These are phyloP conservation scores for Zaprionus bogoriensis DNA, from an alignment of 2,888 invertebrate genomes.

Conservation along the genomic window DNA sequence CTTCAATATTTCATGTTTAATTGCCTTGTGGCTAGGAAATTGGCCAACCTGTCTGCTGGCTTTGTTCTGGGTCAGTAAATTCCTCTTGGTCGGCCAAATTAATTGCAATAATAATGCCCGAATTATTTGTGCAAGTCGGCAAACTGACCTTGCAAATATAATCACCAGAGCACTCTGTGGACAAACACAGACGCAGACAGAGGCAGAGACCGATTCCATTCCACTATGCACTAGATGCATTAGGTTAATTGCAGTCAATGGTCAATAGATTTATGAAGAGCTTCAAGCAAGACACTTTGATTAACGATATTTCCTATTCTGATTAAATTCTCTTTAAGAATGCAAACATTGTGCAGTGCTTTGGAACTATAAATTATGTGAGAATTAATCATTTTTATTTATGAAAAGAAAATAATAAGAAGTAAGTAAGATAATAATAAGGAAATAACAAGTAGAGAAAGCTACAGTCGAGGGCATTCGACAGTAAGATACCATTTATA, in stretches of 20 bases:
- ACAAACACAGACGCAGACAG: conserved; percentile 21
- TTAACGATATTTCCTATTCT: no score
- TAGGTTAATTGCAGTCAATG: neutral
- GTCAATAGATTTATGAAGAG: no score
- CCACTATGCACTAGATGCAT: neutral
- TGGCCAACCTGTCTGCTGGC: conserved; percentile 5
- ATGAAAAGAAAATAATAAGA: no score
- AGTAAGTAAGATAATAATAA: no score
- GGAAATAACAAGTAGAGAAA: no score
- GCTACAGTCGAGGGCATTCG: no score
- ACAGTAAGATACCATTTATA: no score
- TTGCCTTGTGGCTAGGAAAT: conserved; percentile 34
- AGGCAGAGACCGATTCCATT: conserved; percentile 1
- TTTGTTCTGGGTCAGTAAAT: conserved; percentile 28
- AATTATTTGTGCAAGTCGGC: conserved; percentile 37
- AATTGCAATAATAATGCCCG: conserved; percentile 60
- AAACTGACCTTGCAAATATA: conserved; percentile 42
- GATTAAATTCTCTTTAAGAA: no score
- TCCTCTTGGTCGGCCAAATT: conserved; percentile 32
- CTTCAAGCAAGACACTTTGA: neutral
- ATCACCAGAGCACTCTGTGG: conserved; percentile 26
- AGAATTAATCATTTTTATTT: no score
- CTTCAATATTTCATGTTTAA: conserved; percentile 46
- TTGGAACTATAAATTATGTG: no score
- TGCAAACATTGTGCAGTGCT: no score